phyloP scores from a whole-genome alignment of 1,140 invertebrate genomes.

The Pseudomyrmex cubaensis region DNA sequence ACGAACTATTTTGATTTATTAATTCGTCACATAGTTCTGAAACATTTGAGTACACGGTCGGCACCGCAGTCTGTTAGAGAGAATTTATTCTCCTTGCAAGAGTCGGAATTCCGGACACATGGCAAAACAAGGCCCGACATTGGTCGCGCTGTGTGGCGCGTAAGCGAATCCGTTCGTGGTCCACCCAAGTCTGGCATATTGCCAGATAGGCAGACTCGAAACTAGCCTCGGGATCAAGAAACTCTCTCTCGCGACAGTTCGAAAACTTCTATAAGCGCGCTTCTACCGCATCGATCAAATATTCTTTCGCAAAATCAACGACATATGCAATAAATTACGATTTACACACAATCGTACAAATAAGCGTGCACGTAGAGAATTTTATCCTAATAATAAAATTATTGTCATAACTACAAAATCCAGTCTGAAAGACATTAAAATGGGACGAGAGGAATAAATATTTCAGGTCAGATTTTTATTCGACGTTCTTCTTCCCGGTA shows the following conservation, averaged over 20 bases:
- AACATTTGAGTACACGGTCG: background rate
- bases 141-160: conserved; percentile 8
- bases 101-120: conserved; percentile 31
- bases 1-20: background rate
- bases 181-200: conserved; percentile 36
- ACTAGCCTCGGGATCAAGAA: conserved; percentile 54
- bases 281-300: background rate
- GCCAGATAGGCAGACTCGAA: conserved; percentile 53
- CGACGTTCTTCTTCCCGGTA: background rate
- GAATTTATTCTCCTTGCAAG: conserved; percentile 52
- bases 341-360: no score
- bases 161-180: background rate
- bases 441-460: background rate
- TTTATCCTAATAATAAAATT: no score
- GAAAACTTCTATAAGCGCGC: background rate
- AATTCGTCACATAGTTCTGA: background rate
- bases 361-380: no score
- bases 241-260: conserved; percentile 39
- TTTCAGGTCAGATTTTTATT: conserved; percentile 13
- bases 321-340: conserved; percentile 1
- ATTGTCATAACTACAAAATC: background rate
- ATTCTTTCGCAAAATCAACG: conserved; percentile 6
- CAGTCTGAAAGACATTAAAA: background rate
- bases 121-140: conserved; percentile 47
- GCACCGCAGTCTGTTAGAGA: conserved; percentile 3